These are phyloP conservation scores for Nemapogon koenigi DNA, from an alignment of 2,888 invertebrate genomes.

Conservation along the genomic window DNA sequence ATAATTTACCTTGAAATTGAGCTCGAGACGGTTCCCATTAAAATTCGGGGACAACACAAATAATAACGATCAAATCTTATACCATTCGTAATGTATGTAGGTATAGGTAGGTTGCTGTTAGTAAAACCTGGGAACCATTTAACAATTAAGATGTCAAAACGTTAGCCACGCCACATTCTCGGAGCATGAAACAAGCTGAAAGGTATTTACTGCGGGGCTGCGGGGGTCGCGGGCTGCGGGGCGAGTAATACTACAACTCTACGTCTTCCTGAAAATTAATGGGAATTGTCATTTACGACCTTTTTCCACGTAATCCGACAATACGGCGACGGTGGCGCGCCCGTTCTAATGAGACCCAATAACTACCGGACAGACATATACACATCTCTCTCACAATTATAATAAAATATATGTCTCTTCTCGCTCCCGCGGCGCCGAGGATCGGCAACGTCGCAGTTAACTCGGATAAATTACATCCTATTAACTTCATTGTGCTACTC, in stretches of 20 bases:
- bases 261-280: conserved; percentile 61
- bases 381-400: conserved; percentile 31
- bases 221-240: no score
- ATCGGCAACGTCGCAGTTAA: conserved; percentile 55
- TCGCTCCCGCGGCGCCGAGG: conserved; percentile 41
- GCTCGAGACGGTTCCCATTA: no score
- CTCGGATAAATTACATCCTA: conserved; percentile 64
- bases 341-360: conserved; percentile 43
- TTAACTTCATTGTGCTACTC: conserved; percentile 55
- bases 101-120: no score
- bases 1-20: no score
- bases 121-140: no score
- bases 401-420: conserved; percentile 23
- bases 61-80: no score
- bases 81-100: no score
- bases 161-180: conserved; percentile 19
- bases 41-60: no score
- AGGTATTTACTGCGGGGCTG: conserved; percentile 45
- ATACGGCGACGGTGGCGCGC: conserved; percentile 33
- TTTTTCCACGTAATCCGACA: conserved; percentile 50
- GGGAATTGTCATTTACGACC: conserved; percentile 50
- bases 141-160: conserved; percentile 18
- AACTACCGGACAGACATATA: conserved; percentile 42
- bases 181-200: conserved; percentile 36
- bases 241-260: no score